Evolutionary conservation across 2,797 vertebrate genomes (phyloP).

Genomic region (Gallinago stenura): DNA sequence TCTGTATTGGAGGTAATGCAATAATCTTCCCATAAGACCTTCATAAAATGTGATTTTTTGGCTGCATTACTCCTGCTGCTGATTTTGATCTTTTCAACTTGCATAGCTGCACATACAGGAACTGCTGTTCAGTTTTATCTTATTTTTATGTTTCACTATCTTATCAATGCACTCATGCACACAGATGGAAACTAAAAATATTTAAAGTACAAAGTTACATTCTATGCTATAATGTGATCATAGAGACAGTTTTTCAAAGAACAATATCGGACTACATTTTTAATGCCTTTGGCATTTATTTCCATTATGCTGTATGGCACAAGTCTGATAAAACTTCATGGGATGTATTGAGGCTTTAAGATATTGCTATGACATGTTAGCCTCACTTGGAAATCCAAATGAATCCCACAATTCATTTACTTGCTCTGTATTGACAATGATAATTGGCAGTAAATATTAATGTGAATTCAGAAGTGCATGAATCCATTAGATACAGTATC

Average conservation of each 20-base stretch:
- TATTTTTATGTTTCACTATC: neutral
- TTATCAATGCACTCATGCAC: neutral
- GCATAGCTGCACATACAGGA: neutral
- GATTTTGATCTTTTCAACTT: neutral
- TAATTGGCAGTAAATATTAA: slow-evolving; percentile 32
- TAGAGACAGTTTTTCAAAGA: neutral
- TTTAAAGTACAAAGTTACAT: neutral
- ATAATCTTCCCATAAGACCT: slow-evolving; percentile 2
- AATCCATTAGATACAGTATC: neutral
- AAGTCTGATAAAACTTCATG: slow-evolving; percentile 5
- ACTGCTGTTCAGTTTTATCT: neutral
- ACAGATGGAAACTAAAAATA: neutral
- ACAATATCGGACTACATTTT: neutral
- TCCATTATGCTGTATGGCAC: neutral
- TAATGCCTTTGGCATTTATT: neutral
- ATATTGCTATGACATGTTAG: neutral
- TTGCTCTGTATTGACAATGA: neutral
- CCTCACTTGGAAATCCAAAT: neutral
- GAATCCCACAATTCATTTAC: neutral
- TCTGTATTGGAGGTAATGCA: neutral
- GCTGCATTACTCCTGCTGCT: neutral
- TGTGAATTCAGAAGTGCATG: neutral
- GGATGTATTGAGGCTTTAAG: neutral
- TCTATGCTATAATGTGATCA: neutral
- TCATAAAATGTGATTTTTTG: neutral